Base-by-base conservation (phyloP, 2,888 invertebrate species). In the Pristionchus fissidentatus region DNA sequence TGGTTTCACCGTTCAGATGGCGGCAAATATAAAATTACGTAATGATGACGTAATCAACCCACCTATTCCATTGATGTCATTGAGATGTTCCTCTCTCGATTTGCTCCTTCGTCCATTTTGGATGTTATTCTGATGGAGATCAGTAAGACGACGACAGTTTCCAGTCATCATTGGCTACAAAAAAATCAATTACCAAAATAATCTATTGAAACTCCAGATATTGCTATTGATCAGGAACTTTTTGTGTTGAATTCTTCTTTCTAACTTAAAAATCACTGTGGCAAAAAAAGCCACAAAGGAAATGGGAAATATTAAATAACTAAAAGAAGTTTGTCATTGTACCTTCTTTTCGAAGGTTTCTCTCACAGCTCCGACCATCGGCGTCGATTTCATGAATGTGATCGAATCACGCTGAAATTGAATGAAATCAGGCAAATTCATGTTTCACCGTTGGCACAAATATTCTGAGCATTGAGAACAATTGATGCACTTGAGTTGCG, bases 311-410 rank as follows among this genome's bases (percentile, higher is more conserved):
- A n/a, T n/a, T n/a, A n/a, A n/a, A n/a, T n/a, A n/a, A n/a, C n/a
- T n/a, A n/a, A n/a, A n/a, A n/a, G n/a, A n/a, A n/a, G n/a, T n/a
- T n/a, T 49, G 10, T 15, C 19, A 49, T 10, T 19, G 10, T 1
- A 78, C 78, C 55, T 55, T 78, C 55, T 41, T 78, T 22, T 78
- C 78, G n/a, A 78, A 78, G 4, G 55, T 78, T n/a, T 78, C 78
- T 29, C 78, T 78, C 55, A 41, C 55, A 10, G 78, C 78, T 32
- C 52, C 52, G 1, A 78, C 78, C 52, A 78, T 55, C 3, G 78
- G 78, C 19, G 78, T 55, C n/a, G 52, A 35, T 35, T 78, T 55
- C 52, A 75, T 49, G 78, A 52, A 78, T 0, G 55, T 55, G n/a
- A 55, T 52, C 0, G 10, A 38, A 0, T 29, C n/a, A 3, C 75